Conservation (phyloP, 2,888 invertebrate species). For the Busseola fusca region DNA sequence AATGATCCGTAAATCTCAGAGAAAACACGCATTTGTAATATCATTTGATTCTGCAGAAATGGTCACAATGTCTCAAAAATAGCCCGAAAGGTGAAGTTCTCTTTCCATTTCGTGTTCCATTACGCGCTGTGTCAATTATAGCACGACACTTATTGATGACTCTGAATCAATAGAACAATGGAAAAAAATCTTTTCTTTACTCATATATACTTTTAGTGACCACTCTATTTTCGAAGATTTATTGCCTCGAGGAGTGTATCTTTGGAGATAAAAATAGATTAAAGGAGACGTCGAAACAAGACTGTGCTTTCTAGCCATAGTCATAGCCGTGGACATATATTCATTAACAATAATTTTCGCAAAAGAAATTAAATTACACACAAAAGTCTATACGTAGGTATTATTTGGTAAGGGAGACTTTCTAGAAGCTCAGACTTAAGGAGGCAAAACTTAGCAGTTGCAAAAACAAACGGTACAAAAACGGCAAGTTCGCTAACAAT, state of each 20-base stretch:
- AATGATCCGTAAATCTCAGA: conserved; percentile 13
- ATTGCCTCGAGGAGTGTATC: conserved; percentile 9
- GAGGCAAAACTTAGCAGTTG: neutral
- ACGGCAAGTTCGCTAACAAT: neutral
- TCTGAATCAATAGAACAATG: conserved; percentile 53
- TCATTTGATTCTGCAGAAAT: conserved; percentile 11
- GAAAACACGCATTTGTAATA: conserved; percentile 27
- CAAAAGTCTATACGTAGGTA: neutral
- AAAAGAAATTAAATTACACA: neutral
- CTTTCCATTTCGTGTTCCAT: conserved; percentile 53
- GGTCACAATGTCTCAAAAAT: conserved; percentile 13
- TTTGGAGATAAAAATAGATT: conserved; percentile 38
- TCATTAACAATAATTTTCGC: neutral
- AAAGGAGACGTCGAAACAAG: conserved; percentile 13
- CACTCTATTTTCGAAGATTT: conserved; percentile 40
- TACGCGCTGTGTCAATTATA: conserved; percentile 47
- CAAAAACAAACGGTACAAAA: neutral
- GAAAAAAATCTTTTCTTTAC: conserved; percentile 40
- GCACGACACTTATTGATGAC: conserved; percentile 56
- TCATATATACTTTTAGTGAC: conserved; percentile 19
- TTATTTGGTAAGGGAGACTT: neutral
- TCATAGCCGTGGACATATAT: neutral
- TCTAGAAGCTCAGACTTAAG: neutral
- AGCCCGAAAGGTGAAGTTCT: conserved; percentile 17
- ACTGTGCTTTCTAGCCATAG: neutral